These are phyloP conservation scores for Phalacrocorax brasilianus DNA, from an alignment of 2,113 vertebrate species.

Conservation along the genomic window DNA sequence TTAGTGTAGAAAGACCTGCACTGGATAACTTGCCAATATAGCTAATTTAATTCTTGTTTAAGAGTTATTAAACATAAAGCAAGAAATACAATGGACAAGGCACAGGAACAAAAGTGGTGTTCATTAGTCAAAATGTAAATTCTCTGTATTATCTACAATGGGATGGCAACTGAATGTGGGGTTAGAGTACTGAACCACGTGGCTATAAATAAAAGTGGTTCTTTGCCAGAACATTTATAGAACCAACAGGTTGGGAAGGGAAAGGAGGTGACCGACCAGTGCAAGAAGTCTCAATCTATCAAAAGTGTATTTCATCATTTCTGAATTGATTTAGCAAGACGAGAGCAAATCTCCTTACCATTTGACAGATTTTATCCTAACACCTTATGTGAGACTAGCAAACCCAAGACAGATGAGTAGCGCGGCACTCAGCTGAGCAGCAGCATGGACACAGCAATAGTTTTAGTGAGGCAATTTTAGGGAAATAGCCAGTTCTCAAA, in stretches of 20 bases:
- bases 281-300: background rate
- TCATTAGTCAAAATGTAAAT: background rate
- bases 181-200: background rate
- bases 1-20: background rate
- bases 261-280: background rate
- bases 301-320: background rate
- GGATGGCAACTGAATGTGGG: background rate
- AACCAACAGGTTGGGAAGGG: background rate
- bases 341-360: background rate
- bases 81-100: background rate
- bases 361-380: background rate
- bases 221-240: background rate
- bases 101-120: background rate
- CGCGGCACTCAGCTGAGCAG: background rate
- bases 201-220: background rate
- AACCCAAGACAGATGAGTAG: background rate
- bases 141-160: background rate
- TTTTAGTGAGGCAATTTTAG: slow-evolving; percentile 20
- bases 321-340: background rate
- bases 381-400: background rate
- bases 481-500: slow-evolving; percentile 20
- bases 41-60: background rate
- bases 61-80: background rate
- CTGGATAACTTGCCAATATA: background rate
- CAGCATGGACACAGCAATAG: background rate